Base-by-base conservation (phyloP, 1,140 invertebrate species). In the Contarinia nasturtii region DNA sequence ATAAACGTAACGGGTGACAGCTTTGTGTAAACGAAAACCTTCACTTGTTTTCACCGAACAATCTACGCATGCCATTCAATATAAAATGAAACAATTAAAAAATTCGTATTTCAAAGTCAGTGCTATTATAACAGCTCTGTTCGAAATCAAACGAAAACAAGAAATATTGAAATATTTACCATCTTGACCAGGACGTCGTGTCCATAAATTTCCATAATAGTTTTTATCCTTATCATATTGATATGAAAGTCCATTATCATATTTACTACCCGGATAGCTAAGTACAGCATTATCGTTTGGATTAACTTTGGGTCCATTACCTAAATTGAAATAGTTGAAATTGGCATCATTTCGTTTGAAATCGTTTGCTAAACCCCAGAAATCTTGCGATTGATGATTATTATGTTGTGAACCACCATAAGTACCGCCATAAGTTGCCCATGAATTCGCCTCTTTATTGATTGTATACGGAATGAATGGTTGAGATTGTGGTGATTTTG, bases 21-120 rank as follows among this genome's bases (percentile, higher is more conserved):
- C 68, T 51, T 76, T 71, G 22, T 75, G 68, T 20, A 86, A 57
- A 17, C 79, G 73, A 63, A 84, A 84, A 0, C 82, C 82, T 5
- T 77, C 73, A 36, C 76, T 72, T 2, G 74, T 72, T 56, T 80
- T 73, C 1, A 80, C 71, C 2, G 80, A 85, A 55, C 83, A 87
- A 54, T 80, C 80, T 80, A 55, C 11, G 65, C 64, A 54, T 51
- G 19, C 14, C 45, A 36, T n/a, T 19, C 8, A 41, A 12, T 34
- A 34, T 8, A 34, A 34, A 34, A 8, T 34, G 33, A 34, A 34
- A 8, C 14, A 34, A 34, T 34, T 14, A 34, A 34, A 34, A 7
- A 34, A 34, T 36, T n/a, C 8, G 8, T 36, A 36, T 10, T 10
- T n/a, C n/a, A 36, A 36, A 36, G n/a, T 10, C n/a, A 36, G n/a